These are phyloP conservation scores for Poeciliopsis presidionis DNA, from an alignment of 2,797 vertebrate genomes.

Conservation along the genomic window DNA sequence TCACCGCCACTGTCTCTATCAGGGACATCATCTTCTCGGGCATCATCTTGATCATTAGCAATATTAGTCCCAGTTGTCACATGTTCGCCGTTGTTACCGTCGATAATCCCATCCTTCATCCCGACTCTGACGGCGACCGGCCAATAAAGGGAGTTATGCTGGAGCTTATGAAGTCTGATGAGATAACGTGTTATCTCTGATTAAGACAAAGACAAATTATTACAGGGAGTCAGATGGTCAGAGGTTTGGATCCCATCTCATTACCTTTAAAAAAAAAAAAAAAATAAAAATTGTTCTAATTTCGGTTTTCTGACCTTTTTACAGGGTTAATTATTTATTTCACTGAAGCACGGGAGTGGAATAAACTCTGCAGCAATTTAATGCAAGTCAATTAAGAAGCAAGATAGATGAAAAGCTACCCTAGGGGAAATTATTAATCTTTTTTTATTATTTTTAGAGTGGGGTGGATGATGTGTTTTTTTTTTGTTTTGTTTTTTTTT, in stretches of 20 bases:
- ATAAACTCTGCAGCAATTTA: constrained; percentile 79
- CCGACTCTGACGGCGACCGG: constrained; percentile 38
- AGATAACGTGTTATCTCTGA: constrained; percentile 63
- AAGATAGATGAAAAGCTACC: constrained; percentile 77
- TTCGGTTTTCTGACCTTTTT: constrained; percentile 77
- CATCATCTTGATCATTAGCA: constrained; percentile 61
- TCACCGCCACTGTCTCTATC: constrained; percentile 31
- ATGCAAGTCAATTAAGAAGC: constrained; percentile 79
- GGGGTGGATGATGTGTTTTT: constrained; percentile 54
- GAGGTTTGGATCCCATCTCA: constrained; percentile 55
- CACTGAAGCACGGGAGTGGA: constrained; percentile 67
- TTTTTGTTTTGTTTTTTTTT: constrained; percentile 51
- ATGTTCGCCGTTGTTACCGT: constrained; percentile 46
- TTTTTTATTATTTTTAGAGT: constrained; percentile 79
- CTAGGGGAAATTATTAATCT: constrained; percentile 79
- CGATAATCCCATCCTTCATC: constrained; percentile 53
- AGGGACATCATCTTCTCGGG: constrained; percentile 38
- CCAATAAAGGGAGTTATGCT: constrained; percentile 46
- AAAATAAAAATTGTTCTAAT: constrained; percentile 67
- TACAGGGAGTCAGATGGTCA: constrained; percentile 51
- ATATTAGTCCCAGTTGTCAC: constrained; percentile 59
- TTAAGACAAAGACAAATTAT: constrained; percentile 67
- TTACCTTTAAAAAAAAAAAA: constrained; percentile 47
- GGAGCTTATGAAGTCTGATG: constrained; percentile 49
- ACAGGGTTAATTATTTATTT: constrained; percentile 81